Base-by-base conservation (phyloP, 2,113 vertebrate species). In the Papio anubis region DNA sequence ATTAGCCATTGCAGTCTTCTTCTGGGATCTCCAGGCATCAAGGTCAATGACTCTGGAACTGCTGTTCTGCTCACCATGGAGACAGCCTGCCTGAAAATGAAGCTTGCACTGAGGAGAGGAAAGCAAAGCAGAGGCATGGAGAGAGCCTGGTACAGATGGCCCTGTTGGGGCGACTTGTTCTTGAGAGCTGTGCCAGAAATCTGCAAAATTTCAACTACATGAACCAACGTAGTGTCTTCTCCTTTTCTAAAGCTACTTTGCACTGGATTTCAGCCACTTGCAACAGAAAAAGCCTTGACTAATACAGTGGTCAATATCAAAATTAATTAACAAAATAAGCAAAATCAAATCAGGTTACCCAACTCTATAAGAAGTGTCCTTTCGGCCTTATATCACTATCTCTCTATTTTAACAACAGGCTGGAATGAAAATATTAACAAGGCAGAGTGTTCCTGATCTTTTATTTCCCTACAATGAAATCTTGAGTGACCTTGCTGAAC, bases 381-480 rank as follows among this genome's bases (percentile, higher is more conserved):
- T 88, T 38, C 70, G 10, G 9, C 10, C 25, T 57, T 25, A 83
- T 55, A 61, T 16, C 1, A 72, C 4, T 25, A 10, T 45, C 8
- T 38, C 25, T 90, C 21, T 52, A 43, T 38, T 89, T 95, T 64
- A 94, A 80, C 45, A 92, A 79, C 38, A 93, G 38, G 3, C 50
- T 40, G n/a, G 50, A 23, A 82, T 61, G n/a, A 92, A 96, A 92
- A 96, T 94, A 97, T 82, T 93, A 88, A 76, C 3, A 86, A 73
- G 13, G 83, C 40, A 61, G 2, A 80, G 20, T 81, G 55, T 12
- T 73, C 89, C 52, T 89, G 45, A 81, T 50, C n/a, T 92, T 81
- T 84, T 27, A n/a, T 82, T 93, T 93, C 52, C 52, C 64, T 80
- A 61, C 95, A 97, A 87, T 40, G 27, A 76, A 97, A 64, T 89